Percentiles rank a stretch among this genome's conserved stretches.
phyloP scores from a whole-genome alignment of 2,888 invertebrate genomes.

The Drosophila melanosoma region DNA sequence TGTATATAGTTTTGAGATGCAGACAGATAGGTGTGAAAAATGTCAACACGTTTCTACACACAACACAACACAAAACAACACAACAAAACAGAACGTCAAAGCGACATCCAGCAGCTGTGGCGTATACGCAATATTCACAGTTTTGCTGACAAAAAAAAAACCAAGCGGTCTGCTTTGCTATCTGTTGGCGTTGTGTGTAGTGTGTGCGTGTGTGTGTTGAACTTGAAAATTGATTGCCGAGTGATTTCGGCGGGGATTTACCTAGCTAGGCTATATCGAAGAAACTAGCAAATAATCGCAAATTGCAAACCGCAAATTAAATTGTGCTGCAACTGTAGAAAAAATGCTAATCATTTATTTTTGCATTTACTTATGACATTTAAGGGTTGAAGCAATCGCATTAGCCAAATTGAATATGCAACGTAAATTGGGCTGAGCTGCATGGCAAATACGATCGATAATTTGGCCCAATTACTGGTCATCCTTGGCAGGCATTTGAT shows the following conservation, averaged over 20 bases:
- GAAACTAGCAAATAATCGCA: constrained; percentile 24
- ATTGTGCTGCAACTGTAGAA: not conserved
- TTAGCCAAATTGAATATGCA: constrained; percentile 1
- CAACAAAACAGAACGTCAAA: not conserved
- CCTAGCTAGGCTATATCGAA: not conserved
- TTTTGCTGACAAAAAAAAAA: constrained; percentile 21
- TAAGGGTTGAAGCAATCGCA: not conserved
- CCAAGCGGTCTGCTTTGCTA: not conserved
- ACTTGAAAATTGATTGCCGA: constrained; percentile 26
- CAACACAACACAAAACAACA: constrained; percentile 2
- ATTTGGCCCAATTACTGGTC: not conserved
- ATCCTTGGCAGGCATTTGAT: constrained; percentile 2
- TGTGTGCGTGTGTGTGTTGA: constrained; percentile 7
- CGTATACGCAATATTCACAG: constrained; percentile 56
- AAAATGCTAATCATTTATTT: constrained; percentile 17
- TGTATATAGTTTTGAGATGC: constrained; percentile 13
- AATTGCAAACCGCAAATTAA: constrained; percentile 17
- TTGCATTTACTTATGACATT: constrained; percentile 16
- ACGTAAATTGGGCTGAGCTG: constrained; percentile 12
- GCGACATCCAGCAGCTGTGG: constrained; percentile 17
- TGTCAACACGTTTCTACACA: constrained; percentile 25
- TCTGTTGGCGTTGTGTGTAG: not conserved
- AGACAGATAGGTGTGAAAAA: constrained; percentile 43
- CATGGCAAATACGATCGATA: constrained; percentile 9
- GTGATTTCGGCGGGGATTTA: constrained; percentile 24